Conservation (phyloP, 2,888 invertebrate genomes). For the Oscheius sp. region DNA sequence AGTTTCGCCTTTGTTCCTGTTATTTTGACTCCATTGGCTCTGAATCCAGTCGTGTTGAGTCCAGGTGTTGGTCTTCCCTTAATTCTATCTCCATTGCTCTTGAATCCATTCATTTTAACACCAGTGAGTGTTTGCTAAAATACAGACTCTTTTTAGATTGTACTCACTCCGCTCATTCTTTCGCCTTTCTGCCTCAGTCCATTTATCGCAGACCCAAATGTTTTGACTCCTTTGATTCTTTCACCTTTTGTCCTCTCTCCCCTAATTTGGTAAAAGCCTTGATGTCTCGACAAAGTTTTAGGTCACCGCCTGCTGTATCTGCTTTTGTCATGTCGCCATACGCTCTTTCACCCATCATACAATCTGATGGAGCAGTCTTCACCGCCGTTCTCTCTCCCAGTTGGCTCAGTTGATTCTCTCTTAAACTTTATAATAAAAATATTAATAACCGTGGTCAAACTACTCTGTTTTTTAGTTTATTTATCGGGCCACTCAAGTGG, state of each 20-base stretch:
- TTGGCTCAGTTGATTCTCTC: slow-evolving; percentile 29
- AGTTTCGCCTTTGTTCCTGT: slow-evolving; percentile 21
- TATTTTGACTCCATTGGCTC: slow-evolving; percentile 18
- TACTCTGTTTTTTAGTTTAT: no score
- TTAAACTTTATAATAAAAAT: no score
- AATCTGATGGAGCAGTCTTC: slow-evolving; percentile 25
- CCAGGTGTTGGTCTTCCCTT: slow-evolving; percentile 21
- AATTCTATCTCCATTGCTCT: slow-evolving; percentile 25
- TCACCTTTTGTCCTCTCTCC: slow-evolving; percentile 12
- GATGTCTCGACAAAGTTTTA: no score
- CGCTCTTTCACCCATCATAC: slow-evolving; percentile 27
- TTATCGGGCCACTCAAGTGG: no score
- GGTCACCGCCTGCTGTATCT: neutral
- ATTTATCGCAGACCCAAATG: slow-evolving; percentile 16
- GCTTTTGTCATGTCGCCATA: slow-evolving; percentile 28
- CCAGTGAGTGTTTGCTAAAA: neutral
- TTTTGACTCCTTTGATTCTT: slow-evolving; percentile 12
- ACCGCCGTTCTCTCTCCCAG: slow-evolving; percentile 26
- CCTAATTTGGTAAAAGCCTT: neutral
- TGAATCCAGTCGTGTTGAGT: slow-evolving; percentile 10
- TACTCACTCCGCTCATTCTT: slow-evolving; percentile 22
- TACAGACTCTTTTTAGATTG: neutral
- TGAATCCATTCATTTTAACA: slow-evolving; percentile 28
- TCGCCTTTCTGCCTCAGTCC: slow-evolving; percentile 22
- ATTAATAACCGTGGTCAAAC: no score